phyloP scores from a whole-genome alignment of 2,797 vertebrate genomes.

The Scomberomorus guttatus region DNA sequence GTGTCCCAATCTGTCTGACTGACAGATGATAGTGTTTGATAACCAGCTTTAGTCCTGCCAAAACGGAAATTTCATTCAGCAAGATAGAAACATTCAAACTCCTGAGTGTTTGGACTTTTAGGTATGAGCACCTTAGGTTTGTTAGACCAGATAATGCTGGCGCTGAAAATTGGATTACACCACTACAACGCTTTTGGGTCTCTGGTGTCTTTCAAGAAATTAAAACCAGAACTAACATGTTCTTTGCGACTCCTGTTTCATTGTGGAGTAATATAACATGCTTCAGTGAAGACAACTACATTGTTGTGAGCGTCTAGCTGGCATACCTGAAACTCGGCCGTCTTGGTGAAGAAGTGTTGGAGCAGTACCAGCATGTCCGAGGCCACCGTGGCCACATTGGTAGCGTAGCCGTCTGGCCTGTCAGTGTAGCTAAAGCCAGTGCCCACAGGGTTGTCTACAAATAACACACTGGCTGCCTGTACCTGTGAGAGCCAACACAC shows the following conservation, averaged over 20 bases:
- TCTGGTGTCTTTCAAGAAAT: too few relatives aligned
- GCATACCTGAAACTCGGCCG: conserved; percentile 90
- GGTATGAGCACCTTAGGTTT: not conserved
- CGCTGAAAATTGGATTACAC: not conserved
- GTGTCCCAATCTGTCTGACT: too few relatives aligned
- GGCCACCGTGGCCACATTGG: conserved; percentile 87
- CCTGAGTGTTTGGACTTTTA: not conserved
- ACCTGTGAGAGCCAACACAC: conserved; percentile 79
- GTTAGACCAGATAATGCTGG: not conserved
- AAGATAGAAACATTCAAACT: not conserved
- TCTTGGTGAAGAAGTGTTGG: conserved; percentile 86
- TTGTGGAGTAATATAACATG: not conserved
- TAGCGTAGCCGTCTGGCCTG: conserved; percentile 82
- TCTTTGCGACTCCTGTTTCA: not conserved
- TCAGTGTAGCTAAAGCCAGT: conserved; percentile 94
- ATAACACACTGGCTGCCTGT: conserved; percentile 91
- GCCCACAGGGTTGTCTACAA: conserved; percentile 97
- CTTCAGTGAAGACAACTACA: not conserved
- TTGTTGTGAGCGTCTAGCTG: not conserved
- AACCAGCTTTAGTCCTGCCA: too few relatives aligned
- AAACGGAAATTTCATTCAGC: not conserved
- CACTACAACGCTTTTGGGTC: not conserved
- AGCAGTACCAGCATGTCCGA: conserved; percentile 95
- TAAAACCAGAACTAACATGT: not conserved
- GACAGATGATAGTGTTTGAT: too few relatives aligned